Evolutionary conservation across 2,797 vertebrate species (phyloP), one percentile per base, ranked within the genome.

Genomic region (Schizothorax lantsangensis): DNA sequence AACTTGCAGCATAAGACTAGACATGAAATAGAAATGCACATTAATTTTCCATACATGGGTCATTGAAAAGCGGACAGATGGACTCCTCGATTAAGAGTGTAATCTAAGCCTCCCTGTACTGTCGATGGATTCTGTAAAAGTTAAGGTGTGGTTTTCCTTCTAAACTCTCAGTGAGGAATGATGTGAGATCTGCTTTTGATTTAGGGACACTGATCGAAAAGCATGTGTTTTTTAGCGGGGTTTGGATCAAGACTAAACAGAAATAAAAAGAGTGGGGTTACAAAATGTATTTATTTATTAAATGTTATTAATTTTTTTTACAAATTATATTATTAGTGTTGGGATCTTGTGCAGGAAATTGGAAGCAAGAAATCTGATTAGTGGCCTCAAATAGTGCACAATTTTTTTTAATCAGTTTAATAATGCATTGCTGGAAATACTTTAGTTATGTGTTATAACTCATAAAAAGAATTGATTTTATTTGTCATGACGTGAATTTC

Each of bases 131-230:
- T 62, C 54, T 84, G 40, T 49, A n/a, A 52, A 64, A 23, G 33
- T 45, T 62, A 54, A 52, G 30, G 45, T 84, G 62, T 23, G n/a
- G 30, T 8, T 75, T 84, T 84, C 23, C 14, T 8, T 74, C 21
- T 43, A 21, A 75, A 75, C n/a, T n/a, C 40, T 19, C 12, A 19
- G 81, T 15, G 23, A 83, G 36, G 33, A 71, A 66, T 30, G 2
- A 43, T 33, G 10, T 2, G 79, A 33, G 43, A 83, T 72, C 49
- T 72, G 66, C 30, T 83, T 83, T 83, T 54, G 23, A 82, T 82
- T 71, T 57, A 21, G 21, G 15, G 14, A 72, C 47, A 57, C 81
- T 40, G 68, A 49, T 54, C 1, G 1, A 38, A 71, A 71, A 54
- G 21, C 33, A 82, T 54, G 45, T 82, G 19, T 54, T 17, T 21